A percentile compares a stretch with the other conserved stretches of the same genome.
Conservation (phyloP, 2,113 vertebrate genomes). For the Scytalopus superciliaris region DNA sequence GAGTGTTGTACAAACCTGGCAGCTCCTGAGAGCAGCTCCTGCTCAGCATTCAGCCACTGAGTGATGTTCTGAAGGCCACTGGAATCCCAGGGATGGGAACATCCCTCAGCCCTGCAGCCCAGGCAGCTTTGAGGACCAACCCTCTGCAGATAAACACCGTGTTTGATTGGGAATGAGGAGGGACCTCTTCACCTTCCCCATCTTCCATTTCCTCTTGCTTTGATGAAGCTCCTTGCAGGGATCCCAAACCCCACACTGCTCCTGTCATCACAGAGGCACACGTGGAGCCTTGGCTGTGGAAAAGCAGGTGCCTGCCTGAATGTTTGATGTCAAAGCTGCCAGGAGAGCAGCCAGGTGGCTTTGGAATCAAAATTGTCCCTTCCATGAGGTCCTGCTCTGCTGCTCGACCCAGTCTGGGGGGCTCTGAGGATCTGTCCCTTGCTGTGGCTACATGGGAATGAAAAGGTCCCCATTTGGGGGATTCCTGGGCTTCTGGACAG, state of each 20-base stretch:
- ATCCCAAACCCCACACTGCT: background rate
- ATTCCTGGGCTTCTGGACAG: background rate
- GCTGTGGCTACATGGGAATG: fast-evolving
- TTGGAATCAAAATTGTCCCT: background rate
- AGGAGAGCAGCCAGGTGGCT: fast-evolving
- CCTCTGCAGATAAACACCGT: fast-evolving
- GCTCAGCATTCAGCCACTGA: background rate
- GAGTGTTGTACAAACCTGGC: background rate
- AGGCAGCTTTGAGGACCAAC: background rate
- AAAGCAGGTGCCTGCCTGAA: background rate
- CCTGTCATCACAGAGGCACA: background rate
- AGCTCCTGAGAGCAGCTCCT: background rate
- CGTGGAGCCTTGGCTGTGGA: background rate
- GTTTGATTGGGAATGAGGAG: background rate
- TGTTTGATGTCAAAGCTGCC: background rate
- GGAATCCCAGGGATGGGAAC: background rate
- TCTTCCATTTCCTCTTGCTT: background rate
- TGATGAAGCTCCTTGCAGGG: background rate
- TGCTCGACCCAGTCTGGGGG: background rate
- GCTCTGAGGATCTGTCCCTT: fast-evolving
- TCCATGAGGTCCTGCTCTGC: fast-evolving
- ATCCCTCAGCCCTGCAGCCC: background rate
- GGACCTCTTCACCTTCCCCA: background rate
- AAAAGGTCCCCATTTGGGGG: background rate
- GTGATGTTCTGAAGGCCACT: background rate